A percentile compares a stretch with the other conserved stretches of the same genome.
phyloP scores from a whole-genome alignment of 2,888 invertebrate species.

The Conus canariensis region DNA sequence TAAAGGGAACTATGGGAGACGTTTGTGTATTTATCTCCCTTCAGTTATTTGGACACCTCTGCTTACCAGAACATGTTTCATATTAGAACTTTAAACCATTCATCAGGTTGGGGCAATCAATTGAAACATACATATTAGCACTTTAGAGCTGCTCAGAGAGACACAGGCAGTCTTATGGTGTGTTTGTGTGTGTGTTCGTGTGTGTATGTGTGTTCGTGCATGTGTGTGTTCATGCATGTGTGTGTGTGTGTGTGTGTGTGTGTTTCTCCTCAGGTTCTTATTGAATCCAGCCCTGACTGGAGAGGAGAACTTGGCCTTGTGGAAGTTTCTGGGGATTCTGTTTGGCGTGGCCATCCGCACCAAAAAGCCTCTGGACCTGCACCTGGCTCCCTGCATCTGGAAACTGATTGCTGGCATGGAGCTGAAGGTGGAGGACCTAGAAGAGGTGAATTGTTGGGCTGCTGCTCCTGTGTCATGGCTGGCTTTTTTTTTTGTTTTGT shows the following conservation, averaged over 20 bases:
- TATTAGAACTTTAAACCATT: too few species aligned
- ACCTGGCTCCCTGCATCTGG: conserved; percentile 83
- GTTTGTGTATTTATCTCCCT: too few species aligned
- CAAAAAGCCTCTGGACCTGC: conserved; percentile 84
- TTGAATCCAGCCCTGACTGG: conserved; percentile 82
- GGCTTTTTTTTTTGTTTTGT: not conserved
- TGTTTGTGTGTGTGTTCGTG: too few species aligned
- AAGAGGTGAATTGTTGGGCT: conserved; percentile 79
- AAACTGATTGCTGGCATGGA: conserved; percentile 83
- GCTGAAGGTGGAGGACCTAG: conserved; percentile 83
- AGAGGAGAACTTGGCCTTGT: conserved; percentile 82
- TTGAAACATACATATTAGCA: too few species aligned
- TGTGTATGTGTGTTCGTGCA: not conserved
- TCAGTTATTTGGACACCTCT: too few species aligned
- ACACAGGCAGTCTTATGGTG: too few species aligned
- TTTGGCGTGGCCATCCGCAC: conserved; percentile 85
- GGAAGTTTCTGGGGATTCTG: conserved; percentile 84
- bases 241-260: not conserved
- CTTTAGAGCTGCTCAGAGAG: too few species aligned
- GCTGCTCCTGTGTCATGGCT: not conserved
- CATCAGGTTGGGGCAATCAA: too few species aligned
- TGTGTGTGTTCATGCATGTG: not conserved
- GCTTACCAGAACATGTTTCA: too few species aligned
- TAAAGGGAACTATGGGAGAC: too few species aligned
- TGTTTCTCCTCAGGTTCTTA: conserved; percentile 78